Evolutionary conservation across 2,797 vertebrate species (phyloP).

Genomic region (Pachyuromys duprasi): DNA sequence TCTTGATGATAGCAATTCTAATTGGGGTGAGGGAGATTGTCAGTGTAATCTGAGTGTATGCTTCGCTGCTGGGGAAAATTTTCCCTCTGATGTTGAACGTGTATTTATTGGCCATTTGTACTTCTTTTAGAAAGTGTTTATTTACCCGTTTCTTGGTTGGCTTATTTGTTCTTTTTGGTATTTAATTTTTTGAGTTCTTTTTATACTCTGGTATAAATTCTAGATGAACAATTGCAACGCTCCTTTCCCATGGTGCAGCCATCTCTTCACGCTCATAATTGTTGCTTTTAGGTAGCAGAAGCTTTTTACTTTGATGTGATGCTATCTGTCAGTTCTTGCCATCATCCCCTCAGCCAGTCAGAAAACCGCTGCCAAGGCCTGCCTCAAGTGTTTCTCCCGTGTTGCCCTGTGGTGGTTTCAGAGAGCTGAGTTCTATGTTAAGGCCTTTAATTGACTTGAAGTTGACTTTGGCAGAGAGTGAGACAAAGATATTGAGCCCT

Average conservation of each 20-base stretch:
- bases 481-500: not conserved
- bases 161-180: not conserved
- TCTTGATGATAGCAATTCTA: not conserved
- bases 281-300: not conserved
- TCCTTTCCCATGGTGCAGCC: no score
- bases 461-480: not conserved
- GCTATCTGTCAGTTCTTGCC: not conserved
- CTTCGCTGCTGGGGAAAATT: not conserved
- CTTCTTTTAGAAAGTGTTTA: not conserved
- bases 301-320: not conserved
- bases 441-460: not conserved
- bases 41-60: not conserved
- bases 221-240: not conserved
- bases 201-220: not conserved
- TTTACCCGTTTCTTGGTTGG: not conserved
- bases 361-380: not conserved
- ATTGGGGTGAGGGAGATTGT: not conserved
- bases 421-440: not conserved
- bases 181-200: not conserved
- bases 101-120: not conserved
- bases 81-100: not conserved
- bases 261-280: not conserved
- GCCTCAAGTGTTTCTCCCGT: not conserved
- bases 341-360: no score
- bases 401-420: not conserved